Base-by-base conservation (phyloP, 2,113 vertebrate species). In the Seriola aureovittata region DNA sequence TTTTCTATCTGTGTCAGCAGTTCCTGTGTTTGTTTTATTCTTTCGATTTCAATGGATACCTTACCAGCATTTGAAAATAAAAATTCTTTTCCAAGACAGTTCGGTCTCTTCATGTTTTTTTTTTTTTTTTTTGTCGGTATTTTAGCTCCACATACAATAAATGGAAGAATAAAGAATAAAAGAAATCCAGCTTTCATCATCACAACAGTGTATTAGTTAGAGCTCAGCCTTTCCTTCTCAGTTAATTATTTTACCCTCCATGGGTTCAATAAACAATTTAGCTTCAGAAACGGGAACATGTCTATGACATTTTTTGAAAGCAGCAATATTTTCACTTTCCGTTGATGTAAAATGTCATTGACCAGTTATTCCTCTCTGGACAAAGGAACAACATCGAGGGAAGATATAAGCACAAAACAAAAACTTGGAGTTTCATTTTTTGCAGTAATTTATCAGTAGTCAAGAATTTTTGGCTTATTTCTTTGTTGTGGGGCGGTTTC, bases 21-120 rank as follows among this genome's bases (percentile, higher is more conserved):
- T 73, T 60, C 42, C n/a, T 69, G 70, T 60, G 16, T 67, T 72
- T 21, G 8, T 70, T 73, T 52, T 64, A 42, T 77, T 71, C 55
- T 79, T 42, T 87, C 66, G 50, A 78, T 78, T 85, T 80, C 38
- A 85, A 59, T 77, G 75, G 80, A 83, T 75, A 86, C 65, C 46
- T 77, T 91, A 81, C 85, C 81, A 92, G 88, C 86, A 84, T 90
- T 92, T 91, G 29, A 77, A 85, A 92, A 90, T 90, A 90, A 92
- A 92, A 66, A n/a, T 13, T 59, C 0, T 80, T 91, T 75, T 75
- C 3, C 48, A 59, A 52, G 40, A 72, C 16, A 38, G 2, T 69
- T 81, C 23, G 32, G 7, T 32, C 29, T 29, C 10, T 2, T 54
- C 10, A 11, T 29, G 8, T 58, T 62, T 60, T 64, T 75, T 8